Percentiles rank a stretch among this genome's conserved stretches.
These are phyloP conservation scores for Pempheris klunzingeri DNA, from an alignment of 2,797 vertebrate genomes.

Conservation along the genomic window DNA sequence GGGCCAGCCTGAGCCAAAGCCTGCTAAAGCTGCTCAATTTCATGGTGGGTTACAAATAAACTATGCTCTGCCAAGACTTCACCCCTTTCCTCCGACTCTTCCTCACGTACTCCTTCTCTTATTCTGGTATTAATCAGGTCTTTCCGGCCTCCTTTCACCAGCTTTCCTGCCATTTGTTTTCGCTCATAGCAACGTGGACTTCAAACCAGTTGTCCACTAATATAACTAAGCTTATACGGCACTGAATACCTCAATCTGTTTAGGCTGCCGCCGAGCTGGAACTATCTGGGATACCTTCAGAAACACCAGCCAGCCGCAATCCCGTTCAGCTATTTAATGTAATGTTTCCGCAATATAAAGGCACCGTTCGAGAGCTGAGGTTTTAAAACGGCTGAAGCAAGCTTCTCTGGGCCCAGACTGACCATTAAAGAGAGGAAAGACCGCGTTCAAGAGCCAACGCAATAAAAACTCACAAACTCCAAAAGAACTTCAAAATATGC, in stretches of 20 bases:
- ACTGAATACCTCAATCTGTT: slow-evolving; percentile 60
- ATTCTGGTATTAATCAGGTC: slow-evolving; percentile 82
- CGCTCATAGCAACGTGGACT: slow-evolving; percentile 69
- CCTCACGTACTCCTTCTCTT: slow-evolving; percentile 57
- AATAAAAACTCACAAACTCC: slow-evolving; percentile 86
- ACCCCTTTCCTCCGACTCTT: slow-evolving; percentile 60
- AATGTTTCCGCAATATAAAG: slow-evolving; percentile 89
- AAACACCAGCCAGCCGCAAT: slow-evolving; percentile 73
- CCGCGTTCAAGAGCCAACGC: slow-evolving; percentile 81
- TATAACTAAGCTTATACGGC: slow-evolving; percentile 53
- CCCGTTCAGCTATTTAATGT: slow-evolving; percentile 85
- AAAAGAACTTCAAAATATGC: slow-evolving; percentile 88
- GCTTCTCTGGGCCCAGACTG: slow-evolving; percentile 82
- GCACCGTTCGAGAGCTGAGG: slow-evolving; percentile 79
- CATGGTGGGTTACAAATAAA: slow-evolving; percentile 87
- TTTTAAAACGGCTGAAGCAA: slow-evolving; percentile 85
- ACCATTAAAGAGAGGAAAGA: slow-evolving; percentile 88
- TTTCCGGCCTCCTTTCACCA: slow-evolving; percentile 74
- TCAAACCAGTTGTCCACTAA: slow-evolving; percentile 68
- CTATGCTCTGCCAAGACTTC: slow-evolving; percentile 73
- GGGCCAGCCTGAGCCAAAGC: slow-evolving; percentile 71
- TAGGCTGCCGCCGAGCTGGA: slow-evolving; percentile 57
- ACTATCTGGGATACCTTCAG: slow-evolving; percentile 79
- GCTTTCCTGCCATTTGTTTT: slow-evolving; percentile 79
- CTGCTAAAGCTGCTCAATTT: slow-evolving; percentile 84